Percentiles rank a stretch among this genome's conserved stretches.
Conservation (phyloP, 2,797 vertebrate genomes). For the Mastacembelus armatus region DNA sequence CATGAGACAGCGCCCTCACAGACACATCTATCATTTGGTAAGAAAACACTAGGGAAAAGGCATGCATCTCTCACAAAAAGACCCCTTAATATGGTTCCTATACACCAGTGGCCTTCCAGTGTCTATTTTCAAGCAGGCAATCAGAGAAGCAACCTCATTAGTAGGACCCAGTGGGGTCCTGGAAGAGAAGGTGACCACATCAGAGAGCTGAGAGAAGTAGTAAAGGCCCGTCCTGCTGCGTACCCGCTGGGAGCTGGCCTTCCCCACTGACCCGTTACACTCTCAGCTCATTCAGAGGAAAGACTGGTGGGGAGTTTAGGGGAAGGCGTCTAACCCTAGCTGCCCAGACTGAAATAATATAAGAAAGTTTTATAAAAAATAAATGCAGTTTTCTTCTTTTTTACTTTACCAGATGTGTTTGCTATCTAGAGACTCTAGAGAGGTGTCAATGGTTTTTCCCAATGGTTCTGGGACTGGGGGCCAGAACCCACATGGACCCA, state of each 20-base stretch:
- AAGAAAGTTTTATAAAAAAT: neutral
- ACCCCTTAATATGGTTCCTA: conserved; percentile 28
- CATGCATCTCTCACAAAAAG: conserved; percentile 11
- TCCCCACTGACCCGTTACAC: conserved; percentile 11
- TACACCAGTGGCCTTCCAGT: conserved; percentile 55
- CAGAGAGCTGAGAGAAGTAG: conserved; percentile 56
- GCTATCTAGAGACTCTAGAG: neutral
- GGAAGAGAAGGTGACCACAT: conserved; percentile 64
- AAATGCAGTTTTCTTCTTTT: neutral
- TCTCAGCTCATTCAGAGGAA: conserved; percentile 18
- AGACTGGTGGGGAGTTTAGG: neutral
- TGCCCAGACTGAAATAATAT: neutral
- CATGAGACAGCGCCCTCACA: neutral
- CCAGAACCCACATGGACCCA: too few relatives aligned
- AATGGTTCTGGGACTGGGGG: too few relatives aligned
- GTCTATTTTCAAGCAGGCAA: conserved; percentile 52
- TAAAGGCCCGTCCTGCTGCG: conserved; percentile 52
- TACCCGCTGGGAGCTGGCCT: conserved; percentile 28
- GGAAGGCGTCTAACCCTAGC: neutral
- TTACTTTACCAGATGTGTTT: neutral
- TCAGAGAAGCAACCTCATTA: conserved; percentile 67
- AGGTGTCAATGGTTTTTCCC: too few relatives aligned
- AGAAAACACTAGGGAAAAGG: conserved; percentile 24
- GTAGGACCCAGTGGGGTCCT: conserved; percentile 46
- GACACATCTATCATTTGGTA: conserved; percentile 44